Evolutionary conservation across 2,113 vertebrate species (phyloP).

Genomic region (Sitta europaea): DNA sequence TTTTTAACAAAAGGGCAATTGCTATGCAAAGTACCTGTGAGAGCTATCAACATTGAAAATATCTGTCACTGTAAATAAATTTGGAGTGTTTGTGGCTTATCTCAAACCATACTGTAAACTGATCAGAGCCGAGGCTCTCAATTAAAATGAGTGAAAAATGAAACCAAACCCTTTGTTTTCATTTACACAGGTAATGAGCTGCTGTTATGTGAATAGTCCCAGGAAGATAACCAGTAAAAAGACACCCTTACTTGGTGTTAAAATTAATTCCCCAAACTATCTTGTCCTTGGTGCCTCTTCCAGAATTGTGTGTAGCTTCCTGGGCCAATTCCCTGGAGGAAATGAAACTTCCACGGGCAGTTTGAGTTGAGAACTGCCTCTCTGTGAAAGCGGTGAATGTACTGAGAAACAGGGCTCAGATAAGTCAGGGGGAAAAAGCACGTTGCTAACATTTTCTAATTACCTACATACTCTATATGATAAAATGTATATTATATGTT

Average conservation of each 20-base stretch:
- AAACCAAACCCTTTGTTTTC: background rate
- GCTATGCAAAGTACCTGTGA: background rate
- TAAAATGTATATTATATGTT: background rate
- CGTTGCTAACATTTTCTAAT: background rate
- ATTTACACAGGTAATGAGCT: background rate
- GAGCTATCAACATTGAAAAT: background rate
- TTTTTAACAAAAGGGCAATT: background rate
- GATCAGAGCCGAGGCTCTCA: background rate
- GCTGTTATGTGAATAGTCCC: background rate
- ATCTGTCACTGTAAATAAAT: background rate
- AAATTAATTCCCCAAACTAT: background rate
- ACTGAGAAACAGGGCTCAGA: background rate
- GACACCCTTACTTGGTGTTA: background rate
- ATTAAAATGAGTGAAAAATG: background rate
- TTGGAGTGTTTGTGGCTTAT: background rate
- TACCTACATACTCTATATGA: fast-evolving
- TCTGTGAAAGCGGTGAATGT: background rate
- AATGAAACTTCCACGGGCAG: background rate
- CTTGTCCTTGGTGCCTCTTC: background rate
- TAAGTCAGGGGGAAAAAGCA: fast-evolving
- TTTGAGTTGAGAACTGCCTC: background rate
- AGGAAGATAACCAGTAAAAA: background rate
- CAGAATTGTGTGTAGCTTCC: background rate
- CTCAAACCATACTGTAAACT: background rate
- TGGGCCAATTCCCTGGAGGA: background rate